phyloP scores from a whole-genome alignment of 2,113 vertebrate genomes.

The Tretioscincus oriximinensis region DNA sequence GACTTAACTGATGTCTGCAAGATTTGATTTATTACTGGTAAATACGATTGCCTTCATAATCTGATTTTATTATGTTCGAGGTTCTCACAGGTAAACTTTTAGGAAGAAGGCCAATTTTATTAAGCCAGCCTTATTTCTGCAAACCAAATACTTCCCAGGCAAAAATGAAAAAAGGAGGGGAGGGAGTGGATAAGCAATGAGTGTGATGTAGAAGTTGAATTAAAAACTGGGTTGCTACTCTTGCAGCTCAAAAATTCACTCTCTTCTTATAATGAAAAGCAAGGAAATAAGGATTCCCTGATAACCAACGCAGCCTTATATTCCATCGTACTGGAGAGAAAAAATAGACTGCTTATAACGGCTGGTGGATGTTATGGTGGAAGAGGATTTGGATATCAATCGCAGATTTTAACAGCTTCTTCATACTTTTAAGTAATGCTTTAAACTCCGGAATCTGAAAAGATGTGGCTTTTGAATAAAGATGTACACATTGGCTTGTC shows the following conservation, averaged over 20 bases:
- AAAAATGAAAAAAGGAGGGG: conserved; percentile 15
- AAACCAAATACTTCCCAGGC: conserved; percentile 70
- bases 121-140: conserved; percentile 80
- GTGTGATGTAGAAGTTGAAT: conserved; percentile 42
- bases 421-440: not conserved
- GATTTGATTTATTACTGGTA: conserved; percentile 97
- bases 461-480: not conserved
- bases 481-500: not conserved
- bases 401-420: not conserved
- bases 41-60: conserved; percentile 96
- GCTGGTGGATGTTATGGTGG: not conserved
- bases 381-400: not conserved
- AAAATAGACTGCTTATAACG: too few relatives aligned
- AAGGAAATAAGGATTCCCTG: not conserved
- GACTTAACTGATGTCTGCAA: conserved; percentile 87
- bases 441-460: not conserved
- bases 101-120: conserved; percentile 89
- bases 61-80: conserved; percentile 97
- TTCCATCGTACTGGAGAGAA: not conserved
- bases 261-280: not conserved
- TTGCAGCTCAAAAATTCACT: conserved; percentile 42
- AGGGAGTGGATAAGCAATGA: not conserved
- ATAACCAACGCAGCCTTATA: not conserved
- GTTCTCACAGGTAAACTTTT: conserved; percentile 93
- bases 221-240: conserved; percentile 47